Evolutionary conservation across 2,888 invertebrate species (phyloP).

Genomic region (Gymnoscelis rufifasciata): DNA sequence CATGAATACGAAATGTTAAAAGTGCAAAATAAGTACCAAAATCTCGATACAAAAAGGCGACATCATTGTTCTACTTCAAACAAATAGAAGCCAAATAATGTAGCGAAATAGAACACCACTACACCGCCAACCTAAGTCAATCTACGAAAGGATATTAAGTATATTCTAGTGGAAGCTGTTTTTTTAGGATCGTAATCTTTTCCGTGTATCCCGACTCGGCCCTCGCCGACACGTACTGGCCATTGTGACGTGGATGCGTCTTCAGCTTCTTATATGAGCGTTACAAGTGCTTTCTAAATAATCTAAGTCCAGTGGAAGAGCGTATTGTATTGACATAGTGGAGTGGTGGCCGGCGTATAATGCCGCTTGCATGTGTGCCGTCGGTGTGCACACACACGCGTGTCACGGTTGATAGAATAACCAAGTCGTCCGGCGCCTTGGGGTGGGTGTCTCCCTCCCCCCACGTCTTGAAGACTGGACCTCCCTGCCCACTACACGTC

Average conservation of each 20-base stretch:
- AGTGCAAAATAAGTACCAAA: too few species aligned
- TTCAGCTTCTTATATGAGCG: constrained; percentile 79
- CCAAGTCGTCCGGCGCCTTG: constrained; percentile 72
- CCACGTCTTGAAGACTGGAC: constrained; percentile 77
- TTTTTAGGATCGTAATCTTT: constrained; percentile 79
- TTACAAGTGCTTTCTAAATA: constrained; percentile 81
- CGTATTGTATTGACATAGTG: constrained; percentile 80
- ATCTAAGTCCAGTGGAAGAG: constrained; percentile 80
- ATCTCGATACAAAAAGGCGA: too few species aligned
- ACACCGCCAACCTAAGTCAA: constrained; percentile 51
- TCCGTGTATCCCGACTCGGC: constrained; percentile 66
- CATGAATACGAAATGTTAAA: too few species aligned
- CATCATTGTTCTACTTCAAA: constrained; percentile 6
- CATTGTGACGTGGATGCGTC: constrained; percentile 77
- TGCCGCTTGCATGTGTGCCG: constrained; percentile 57
- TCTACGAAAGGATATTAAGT: constrained; percentile 64
- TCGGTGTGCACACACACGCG: constrained; percentile 50
- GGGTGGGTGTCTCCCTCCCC: constrained; percentile 52
- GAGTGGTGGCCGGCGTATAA: constrained; percentile 79
- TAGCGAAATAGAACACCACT: constrained; percentile 44
- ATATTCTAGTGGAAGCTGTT: constrained; percentile 70
- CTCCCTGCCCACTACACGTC: constrained; percentile 72
- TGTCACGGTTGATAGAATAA: constrained; percentile 79
- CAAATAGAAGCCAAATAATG: constrained; percentile 22
- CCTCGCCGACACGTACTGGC: constrained; percentile 74